A percentile compares a stretch with the other conserved stretches of the same genome.
Evolutionary conservation across 2,113 vertebrate species (phyloP).

Genomic region (Cricetomys ansorgei): DNA sequence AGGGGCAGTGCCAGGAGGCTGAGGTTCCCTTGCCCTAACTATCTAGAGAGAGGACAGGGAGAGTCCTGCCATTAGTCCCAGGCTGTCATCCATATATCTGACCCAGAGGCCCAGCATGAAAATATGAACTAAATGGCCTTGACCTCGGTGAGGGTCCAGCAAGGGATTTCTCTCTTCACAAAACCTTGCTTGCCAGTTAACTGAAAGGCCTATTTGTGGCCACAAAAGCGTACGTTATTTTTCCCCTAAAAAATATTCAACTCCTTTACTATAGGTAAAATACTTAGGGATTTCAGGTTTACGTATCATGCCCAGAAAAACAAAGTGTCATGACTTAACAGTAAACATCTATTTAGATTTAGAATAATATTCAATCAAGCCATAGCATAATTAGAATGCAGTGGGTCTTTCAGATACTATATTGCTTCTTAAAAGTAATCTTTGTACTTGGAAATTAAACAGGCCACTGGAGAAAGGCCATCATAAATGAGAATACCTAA

Average conservation of each 20-base stretch:
- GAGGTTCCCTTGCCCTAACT: not conserved
- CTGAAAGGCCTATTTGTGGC: slow-evolving; percentile 63
- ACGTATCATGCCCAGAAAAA: slow-evolving; percentile 72
- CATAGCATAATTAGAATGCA: slow-evolving; percentile 54
- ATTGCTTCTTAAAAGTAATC: slow-evolving; percentile 39
- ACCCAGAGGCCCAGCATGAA: not conserved
- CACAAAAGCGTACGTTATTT: slow-evolving; percentile 72
- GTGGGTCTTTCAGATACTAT: slow-evolving; percentile 63
- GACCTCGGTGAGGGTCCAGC: not conserved
- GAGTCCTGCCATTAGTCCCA: not conserved
- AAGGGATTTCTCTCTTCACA: slow-evolving; percentile 56
- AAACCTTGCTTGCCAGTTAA: slow-evolving; percentile 75
- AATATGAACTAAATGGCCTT: not conserved
- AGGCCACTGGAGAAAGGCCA: not conserved
- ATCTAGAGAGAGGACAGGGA: not conserved
- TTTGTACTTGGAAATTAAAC: slow-evolving; percentile 71
- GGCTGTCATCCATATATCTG: not conserved
- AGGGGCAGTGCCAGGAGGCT: not conserved
- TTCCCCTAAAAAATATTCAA: slow-evolving; percentile 25
- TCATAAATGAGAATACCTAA: not conserved
- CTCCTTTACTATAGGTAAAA: slow-evolving; percentile 69
- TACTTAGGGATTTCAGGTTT: slow-evolving; percentile 85
- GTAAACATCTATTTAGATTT: slow-evolving; percentile 75
- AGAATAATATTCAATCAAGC: slow-evolving; percentile 69
- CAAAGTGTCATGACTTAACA: slow-evolving; percentile 34